Evolutionary conservation across 2,888 invertebrate species (phyloP), one percentile per base, ranked within the genome.

Genomic region (Pandemis corylana): DNA sequence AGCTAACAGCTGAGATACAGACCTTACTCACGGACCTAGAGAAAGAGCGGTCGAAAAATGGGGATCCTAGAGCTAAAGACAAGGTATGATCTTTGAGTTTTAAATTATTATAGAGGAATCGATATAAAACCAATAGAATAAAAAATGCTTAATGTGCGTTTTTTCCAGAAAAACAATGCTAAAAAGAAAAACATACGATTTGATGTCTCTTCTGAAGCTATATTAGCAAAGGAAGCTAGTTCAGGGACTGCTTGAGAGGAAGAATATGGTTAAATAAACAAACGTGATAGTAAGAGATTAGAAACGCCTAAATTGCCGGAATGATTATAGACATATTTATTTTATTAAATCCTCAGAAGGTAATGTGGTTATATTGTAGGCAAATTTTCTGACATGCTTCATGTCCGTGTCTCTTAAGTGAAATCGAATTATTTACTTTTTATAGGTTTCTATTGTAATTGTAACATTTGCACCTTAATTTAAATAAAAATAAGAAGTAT

Each of bases 21-120:
- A 89, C 95, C 49, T 90, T 97, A 42, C 96, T 97, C 84, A 96
- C 96, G 7, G 96, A 97, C 76, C 90, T 97, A 56, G 97, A 97
- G 88, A 96, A 96, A 84, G 97, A 97, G 88, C 94, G 97, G 68
- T 97, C 97, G 5, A 96, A 96, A 89, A 88, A 94, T 81, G 85
- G 94, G 67, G 96, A 96, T 77, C 85, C 95, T 0, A 95, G 95
- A 79, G 82, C 90, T 78, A 96, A 95, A 83, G 95, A 95, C 76
- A 94, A 94, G 90, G 94, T 94, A 79, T 41, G 56, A 28, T 51
- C 13, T 53, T 64, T 6, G 0, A 20, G 13, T 56, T 56, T 20
- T 56, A 15, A 20, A 20, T 15, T 56, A 51, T 51, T 51, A 51
- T 51, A n/a, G 7, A n/a, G n/a, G 1, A 51, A n/a, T n/a, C n/a